A percentile compares a stretch with the other conserved stretches of the same genome.
Evolutionary conservation across 1,140 invertebrate genomes (phyloP).

Genomic region (Penaeus vannamei): DNA sequence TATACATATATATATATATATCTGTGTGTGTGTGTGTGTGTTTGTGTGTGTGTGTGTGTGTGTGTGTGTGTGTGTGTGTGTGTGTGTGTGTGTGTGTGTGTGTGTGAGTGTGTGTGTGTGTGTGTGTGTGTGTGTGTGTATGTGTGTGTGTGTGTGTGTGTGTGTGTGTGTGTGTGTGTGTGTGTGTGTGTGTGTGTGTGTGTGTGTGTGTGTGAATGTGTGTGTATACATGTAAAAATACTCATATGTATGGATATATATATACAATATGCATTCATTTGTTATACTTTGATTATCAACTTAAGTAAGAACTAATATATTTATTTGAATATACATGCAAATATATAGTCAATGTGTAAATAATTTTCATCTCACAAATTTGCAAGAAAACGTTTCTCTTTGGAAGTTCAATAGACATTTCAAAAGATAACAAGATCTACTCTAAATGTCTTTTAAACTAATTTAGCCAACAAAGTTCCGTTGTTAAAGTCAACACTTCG

Average conservation of each 20-base stretch:
- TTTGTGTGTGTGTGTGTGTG: not conserved
- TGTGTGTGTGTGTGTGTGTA: not conserved
- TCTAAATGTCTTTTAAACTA: too few relatives aligned
- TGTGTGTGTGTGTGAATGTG: not conserved
- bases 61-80: too few relatives aligned
- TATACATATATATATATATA: conserved; percentile 32
- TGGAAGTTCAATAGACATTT: not conserved
- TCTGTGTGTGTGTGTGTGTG: not conserved
- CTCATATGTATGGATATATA: not conserved
- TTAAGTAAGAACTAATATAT: not conserved
- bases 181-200: not conserved
- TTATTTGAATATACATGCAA: conserved; percentile 19
- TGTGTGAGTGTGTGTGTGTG: not conserved
- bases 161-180: not conserved
- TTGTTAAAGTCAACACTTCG: too few relatives aligned
- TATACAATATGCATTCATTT: not conserved
- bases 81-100: not conserved
- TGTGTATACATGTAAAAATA: not conserved
- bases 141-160: too few relatives aligned
- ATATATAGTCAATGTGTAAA: conserved; percentile 35
- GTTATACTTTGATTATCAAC: not conserved
- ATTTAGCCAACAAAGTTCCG: too few relatives aligned
- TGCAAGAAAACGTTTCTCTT: not conserved
- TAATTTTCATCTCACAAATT: not conserved
- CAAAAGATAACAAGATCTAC: not conserved